These are phyloP conservation scores for Andrena dorsata DNA, from an alignment of 2,888 invertebrate species.

Conservation along the genomic window DNA sequence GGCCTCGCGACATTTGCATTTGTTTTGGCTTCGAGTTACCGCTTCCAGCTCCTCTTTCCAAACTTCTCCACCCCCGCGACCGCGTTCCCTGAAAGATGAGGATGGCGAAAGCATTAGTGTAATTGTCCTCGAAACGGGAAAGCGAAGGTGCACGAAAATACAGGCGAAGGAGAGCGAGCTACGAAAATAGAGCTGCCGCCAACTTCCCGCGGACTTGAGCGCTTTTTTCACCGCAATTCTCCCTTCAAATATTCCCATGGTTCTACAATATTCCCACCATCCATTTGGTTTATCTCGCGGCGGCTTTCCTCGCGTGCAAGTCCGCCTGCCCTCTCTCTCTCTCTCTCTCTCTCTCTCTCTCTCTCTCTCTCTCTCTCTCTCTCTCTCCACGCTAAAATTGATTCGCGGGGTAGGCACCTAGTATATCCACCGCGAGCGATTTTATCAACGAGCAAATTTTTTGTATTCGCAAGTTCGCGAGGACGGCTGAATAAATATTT, in stretches of 20 bases:
- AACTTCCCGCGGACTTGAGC: not conserved
- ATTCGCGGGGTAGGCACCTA: constrained; percentile 11
- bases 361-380: constrained; percentile 2
- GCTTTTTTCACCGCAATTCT: constrained; percentile 12
- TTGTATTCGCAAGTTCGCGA: constrained; percentile 12
- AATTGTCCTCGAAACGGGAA: constrained; percentile 41
- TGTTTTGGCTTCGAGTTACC: constrained; percentile 26
- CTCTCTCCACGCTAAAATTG: constrained; percentile 18
- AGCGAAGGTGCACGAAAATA: constrained; percentile 32
- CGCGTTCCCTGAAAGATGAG: constrained; percentile 16
- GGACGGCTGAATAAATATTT: constrained; percentile 47
- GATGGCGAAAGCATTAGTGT: constrained; percentile 37
- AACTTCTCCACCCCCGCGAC: not conserved
- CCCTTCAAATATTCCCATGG: constrained; percentile 17
- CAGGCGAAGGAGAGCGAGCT: not conserved
- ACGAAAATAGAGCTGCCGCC: constrained; percentile 14
- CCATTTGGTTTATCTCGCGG: constrained; percentile 26
- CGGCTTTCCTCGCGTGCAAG: not conserved
- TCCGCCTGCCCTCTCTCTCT: not conserved
- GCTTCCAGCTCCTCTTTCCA: not conserved
- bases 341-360: constrained; percentile 13
- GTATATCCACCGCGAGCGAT: constrained; percentile 21
- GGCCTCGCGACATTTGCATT: constrained; percentile 21
- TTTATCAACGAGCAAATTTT: constrained; percentile 48
- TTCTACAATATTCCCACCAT: constrained; percentile 27